These are phyloP conservation scores for Bicyclus anynana DNA, from an alignment of 1,140 invertebrate species.

Conservation along the genomic window DNA sequence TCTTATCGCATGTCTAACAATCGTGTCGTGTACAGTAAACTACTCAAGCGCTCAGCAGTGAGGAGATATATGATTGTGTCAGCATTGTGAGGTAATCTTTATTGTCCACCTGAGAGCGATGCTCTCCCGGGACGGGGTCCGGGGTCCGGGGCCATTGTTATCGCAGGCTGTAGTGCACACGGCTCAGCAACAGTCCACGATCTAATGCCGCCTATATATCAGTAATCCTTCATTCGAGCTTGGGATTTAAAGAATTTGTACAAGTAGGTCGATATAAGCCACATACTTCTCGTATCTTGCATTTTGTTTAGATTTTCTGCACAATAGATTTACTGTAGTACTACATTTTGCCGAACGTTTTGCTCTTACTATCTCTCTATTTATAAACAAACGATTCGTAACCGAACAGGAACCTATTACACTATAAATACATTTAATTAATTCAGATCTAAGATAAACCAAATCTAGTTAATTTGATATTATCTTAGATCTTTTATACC, in stretches of 20 bases:
- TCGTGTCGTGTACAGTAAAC: neutral
- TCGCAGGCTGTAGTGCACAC: neutral
- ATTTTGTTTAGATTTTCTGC: neutral
- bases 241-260: neutral
- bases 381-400: too few relatives aligned
- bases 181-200: neutral
- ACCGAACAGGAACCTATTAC: too few relatives aligned
- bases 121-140: neutral
- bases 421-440: too few relatives aligned
- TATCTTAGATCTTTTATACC: too few relatives aligned
- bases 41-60: neutral
- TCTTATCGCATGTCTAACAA: too few relatives aligned
- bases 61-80: constrained; percentile 20
- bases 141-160: constrained; percentile 20
- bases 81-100: constrained; percentile 27
- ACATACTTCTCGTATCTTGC: too few relatives aligned
- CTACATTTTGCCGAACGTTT: too few relatives aligned
- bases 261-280: neutral
- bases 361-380: too few relatives aligned
- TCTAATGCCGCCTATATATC: neutral
- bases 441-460: too few relatives aligned
- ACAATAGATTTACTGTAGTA: too few relatives aligned
- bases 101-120: constrained; percentile 32
- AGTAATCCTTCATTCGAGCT: neutral
- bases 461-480: too few relatives aligned